Percentiles rank a stretch among this genome's conserved stretches.
Conservation (phyloP, 37 sponge, comb jelly and placozoan genomes). For the Haliclona indistincta region DNA sequence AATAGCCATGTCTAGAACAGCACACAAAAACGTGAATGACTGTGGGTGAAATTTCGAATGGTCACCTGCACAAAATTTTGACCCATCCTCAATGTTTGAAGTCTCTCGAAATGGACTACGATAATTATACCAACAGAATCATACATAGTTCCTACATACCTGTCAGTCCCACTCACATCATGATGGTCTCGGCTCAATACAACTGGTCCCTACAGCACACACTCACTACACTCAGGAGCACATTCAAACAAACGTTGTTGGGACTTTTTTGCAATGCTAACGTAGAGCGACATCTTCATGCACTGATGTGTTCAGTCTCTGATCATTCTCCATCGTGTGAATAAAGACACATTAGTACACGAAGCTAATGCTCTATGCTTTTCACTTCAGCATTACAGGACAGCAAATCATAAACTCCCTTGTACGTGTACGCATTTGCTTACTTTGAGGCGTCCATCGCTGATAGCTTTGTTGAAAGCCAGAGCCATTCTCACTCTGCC, state of each 20-base stretch:
- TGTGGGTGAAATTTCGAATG: not conserved
- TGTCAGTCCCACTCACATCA: constrained; percentile 99
- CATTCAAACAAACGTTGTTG: not conserved
- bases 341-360: not conserved
- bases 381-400: no score
- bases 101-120: constrained; percentile 96
- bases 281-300: no score
- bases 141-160: constrained; percentile 24
- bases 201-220: constrained; percentile 68
- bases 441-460: constrained; percentile 80
- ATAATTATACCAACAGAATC: not conserved
- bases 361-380: not conserved
- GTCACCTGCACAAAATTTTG: constrained; percentile 93
- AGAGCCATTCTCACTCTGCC: constrained; percentile 84
- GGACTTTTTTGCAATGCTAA: not conserved
- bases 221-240: constrained; percentile 2
- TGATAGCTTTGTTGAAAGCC: constrained; percentile 93
- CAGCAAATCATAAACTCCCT: no score
- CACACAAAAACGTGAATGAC: no score
- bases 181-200: constrained; percentile 97
- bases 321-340: not conserved
- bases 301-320: not conserved
- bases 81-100: constrained; percentile 94
- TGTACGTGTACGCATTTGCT: not conserved
- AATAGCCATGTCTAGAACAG: constrained; percentile 89